A percentile compares a stretch with the other conserved stretches of the same genome.
phyloP scores from a whole-genome alignment of 2,888 invertebrate genomes.

The Autographa pulchrina region DNA sequence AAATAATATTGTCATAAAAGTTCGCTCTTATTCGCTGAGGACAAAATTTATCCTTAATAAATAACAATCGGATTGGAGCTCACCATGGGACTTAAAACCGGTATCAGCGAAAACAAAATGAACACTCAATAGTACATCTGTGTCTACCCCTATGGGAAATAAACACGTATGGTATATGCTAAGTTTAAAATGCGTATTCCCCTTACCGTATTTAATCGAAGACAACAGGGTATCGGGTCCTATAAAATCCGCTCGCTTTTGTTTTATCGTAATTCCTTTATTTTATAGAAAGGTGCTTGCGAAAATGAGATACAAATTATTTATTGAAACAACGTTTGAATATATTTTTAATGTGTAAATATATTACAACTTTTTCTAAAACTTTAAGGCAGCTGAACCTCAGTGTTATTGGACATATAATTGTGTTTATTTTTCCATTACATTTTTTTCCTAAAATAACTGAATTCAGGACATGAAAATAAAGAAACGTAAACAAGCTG shows the following conservation, averaged over 20 bases:
- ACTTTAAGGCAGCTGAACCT: too few species aligned
- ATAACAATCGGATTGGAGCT: slow-evolving; percentile 1
- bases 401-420: too few species aligned
- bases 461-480: not conserved
- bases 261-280: not conserved
- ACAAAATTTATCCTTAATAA: not conserved
- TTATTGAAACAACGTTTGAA: too few species aligned
- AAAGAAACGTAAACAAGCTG: slow-evolving; percentile 1
- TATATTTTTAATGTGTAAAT: too few species aligned
- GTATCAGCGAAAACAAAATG: not conserved
- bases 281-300: too few species aligned
- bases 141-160: not conserved
- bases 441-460: not conserved
- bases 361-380: too few species aligned
- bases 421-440: not conserved
- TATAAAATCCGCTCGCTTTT: not conserved
- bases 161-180: not conserved
- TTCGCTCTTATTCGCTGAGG: not conserved
- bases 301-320: too few species aligned
- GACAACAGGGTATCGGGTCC: not conserved
- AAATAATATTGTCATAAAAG: not conserved
- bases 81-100: not conserved
- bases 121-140: not conserved
- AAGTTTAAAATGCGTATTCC: not conserved
- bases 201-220: slow-evolving; percentile 3